A percentile compares a stretch with the other conserved stretches of the same genome.
phyloP scores from a whole-genome alignment of 1,140 invertebrate species.

The Aphis gossypii region DNA sequence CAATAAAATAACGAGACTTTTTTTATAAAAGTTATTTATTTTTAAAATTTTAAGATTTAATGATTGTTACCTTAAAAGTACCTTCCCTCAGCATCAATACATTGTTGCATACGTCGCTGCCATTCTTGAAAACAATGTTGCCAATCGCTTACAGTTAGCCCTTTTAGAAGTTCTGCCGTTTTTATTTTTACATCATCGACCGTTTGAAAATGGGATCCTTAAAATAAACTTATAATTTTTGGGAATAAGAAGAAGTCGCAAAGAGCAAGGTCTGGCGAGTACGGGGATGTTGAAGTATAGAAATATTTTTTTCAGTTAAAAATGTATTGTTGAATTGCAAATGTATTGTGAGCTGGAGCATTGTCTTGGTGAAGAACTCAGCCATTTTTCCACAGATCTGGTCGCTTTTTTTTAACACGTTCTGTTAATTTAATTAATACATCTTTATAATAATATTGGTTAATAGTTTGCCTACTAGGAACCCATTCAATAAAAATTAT shows the following conservation, averaged over 20 bases:
- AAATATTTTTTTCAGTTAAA: slow-evolving; percentile 60
- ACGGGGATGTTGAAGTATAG: slow-evolving; percentile 61
- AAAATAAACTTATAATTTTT: slow-evolving; percentile 60
- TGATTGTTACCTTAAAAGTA: background rate
- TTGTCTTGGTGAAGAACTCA: slow-evolving; percentile 63
- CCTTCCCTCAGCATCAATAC: background rate
- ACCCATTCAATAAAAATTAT: slow-evolving; percentile 61
- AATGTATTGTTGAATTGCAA: slow-evolving; percentile 59
- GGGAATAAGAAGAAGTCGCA: slow-evolving; percentile 62
- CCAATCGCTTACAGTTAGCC: background rate
- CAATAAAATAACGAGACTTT: background rate
- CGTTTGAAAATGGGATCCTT: slow-evolving; percentile 60
- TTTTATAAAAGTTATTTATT: background rate
- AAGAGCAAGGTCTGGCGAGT: slow-evolving; percentile 62
- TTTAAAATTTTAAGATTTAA: background rate
- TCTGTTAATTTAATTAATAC: slow-evolving; percentile 21
- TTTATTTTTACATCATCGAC: slow-evolving; percentile 60
- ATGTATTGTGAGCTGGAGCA: slow-evolving; percentile 60
- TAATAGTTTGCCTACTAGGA: slow-evolving; percentile 61
- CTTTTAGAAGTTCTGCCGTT: slow-evolving; percentile 39
- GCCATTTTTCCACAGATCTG: slow-evolving; percentile 27
- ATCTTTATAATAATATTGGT: slow-evolving; percentile 46
- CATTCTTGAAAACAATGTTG: slow-evolving; percentile 4
- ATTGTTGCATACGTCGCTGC: background rate
- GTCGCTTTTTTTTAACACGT: slow-evolving; percentile 11